Base-by-base conservation (phyloP, 2,797 vertebrate species). In the Myotis myotis region DNA sequence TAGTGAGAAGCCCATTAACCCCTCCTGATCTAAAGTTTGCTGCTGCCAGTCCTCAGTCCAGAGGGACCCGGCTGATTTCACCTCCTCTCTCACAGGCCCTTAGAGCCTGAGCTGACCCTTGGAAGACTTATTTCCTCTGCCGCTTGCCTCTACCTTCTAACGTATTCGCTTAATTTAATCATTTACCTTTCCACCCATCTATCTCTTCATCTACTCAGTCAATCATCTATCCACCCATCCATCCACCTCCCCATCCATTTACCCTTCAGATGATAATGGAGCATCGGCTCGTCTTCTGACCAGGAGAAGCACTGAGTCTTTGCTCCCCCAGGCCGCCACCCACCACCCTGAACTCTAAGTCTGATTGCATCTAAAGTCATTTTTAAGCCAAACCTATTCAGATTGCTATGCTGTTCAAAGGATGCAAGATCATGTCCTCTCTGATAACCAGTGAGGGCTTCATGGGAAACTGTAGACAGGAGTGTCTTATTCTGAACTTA, bases 1-100 rank as follows among this genome's bases (percentile, higher is more conserved):
- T 92, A 97, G 97, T 95, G 96, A 97, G 92, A 98, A 98, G 96
- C 97, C 97, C 97, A 98, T 98, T 98, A 98, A 98, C 98, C 98
- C 98, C 97, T 97, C 96, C 93, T 96, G 98, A 98, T 98, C 97
- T 96, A 89, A 95, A 92, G 90, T 90, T 64, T 97, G 82, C 96
- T 97, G 96, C 96, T 95, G 88, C 95, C 81, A 72, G 93, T 4
- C 93, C 60, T 53, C 38, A 84, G 87, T 97, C 97, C 51, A 1
- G 44, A 93, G 97, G 96, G 94, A 97, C 79, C 72, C 2, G 44
- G 60, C 55, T 91, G 41, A 5, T 64, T 92, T 94, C 60, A 66
- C 92, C 94, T 96, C 79, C 33, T 87, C 55, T 70, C 90, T 60
- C 47, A 11, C 9, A 38, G 79, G 62, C 19, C 93, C 85, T 91